Evolutionary conservation across 2,888 invertebrate genomes (phyloP).

Genomic region (Chalcis sispes): DNA sequence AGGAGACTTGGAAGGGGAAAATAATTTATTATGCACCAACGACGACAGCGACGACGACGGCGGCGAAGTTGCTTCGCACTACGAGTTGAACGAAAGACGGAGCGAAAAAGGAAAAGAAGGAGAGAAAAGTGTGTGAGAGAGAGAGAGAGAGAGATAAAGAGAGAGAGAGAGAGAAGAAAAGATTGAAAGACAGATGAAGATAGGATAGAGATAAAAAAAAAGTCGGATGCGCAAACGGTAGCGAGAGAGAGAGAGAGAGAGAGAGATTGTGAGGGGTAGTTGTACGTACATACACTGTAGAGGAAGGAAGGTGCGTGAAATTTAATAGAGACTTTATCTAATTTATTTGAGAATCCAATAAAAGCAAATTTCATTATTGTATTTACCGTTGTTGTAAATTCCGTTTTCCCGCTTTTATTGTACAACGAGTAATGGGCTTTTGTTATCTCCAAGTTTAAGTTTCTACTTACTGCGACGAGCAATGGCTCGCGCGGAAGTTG

Average conservation of each 20-base stretch:
- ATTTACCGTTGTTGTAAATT: too few relatives aligned
- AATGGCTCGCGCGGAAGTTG: too few relatives aligned
- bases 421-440: too few relatives aligned
- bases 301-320: conserved; percentile 7
- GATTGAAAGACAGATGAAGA: background rate
- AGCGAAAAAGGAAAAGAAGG: conserved; percentile 1
- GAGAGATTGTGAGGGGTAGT: background rate
- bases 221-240: background rate
- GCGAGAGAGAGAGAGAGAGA: conserved; percentile 5
- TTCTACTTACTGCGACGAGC: too few relatives aligned
- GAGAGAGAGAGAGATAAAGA: background rate
- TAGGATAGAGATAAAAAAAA: background rate
- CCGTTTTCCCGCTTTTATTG: too few relatives aligned
- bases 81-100: too few relatives aligned
- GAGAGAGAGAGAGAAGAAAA: conserved; percentile 21
- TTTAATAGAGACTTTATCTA: conserved; percentile 38
- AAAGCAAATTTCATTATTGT: conserved; percentile 3
- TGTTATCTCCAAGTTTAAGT: too few relatives aligned
- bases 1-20: conserved; percentile 24
- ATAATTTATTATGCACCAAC: conserved; percentile 47
- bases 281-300: background rate
- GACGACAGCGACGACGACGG: conserved; percentile 14
- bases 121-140: conserved; percentile 4
- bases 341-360: conserved; percentile 33
- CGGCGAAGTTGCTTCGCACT: too few relatives aligned